Percentiles rank a stretch among this genome's conserved stretches.
These are phyloP conservation scores for Chouioia cunea DNA, from an alignment of 2,888 invertebrate species.

Conservation along the genomic window DNA sequence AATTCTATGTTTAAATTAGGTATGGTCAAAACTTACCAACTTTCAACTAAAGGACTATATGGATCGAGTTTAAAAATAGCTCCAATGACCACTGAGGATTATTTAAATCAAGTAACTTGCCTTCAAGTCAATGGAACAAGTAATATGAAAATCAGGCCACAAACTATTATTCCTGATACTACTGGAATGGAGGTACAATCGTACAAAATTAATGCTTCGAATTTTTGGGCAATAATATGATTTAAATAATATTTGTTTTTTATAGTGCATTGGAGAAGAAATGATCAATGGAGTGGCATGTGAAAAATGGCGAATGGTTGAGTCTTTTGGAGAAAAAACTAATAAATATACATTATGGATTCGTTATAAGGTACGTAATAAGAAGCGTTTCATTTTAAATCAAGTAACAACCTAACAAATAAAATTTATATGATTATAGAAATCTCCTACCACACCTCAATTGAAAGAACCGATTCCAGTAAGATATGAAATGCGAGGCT, in stretches of 20 bases:
- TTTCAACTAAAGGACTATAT: constrained; percentile 74
- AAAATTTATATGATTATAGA: constrained; percentile 50
- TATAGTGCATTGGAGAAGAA: constrained; percentile 74
- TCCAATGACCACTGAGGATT: constrained; percentile 84
- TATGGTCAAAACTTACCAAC: constrained; percentile 93
- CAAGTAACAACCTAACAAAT: constrained; percentile 3
- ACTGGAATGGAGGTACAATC: constrained; percentile 76
- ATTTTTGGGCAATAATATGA: constrained; percentile 8
- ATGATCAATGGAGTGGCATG: constrained; percentile 78
- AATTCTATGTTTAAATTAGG: constrained; percentile 63
- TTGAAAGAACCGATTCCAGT: constrained; percentile 62
- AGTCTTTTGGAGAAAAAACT: constrained; percentile 80
- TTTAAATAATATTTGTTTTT: constrained; percentile 29
- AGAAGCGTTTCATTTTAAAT: constrained; percentile 7
- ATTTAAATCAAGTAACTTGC: constrained; percentile 81
- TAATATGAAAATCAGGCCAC: constrained; percentile 75
- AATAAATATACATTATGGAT: constrained; percentile 94
- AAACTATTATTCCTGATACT: constrained; percentile 86
- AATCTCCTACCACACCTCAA: constrained; percentile 55
- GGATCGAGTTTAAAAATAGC: constrained; percentile 87
- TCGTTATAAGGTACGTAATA: constrained; percentile 73
- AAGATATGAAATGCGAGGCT: constrained; percentile 94
- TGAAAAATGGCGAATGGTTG: constrained; percentile 83
- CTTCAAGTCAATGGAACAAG: constrained; percentile 85
- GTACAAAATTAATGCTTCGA: no score